A percentile compares a stretch with the other conserved stretches of the same genome.
Conservation (phyloP, 2,113 vertebrate genomes). For the Forbesichthys papilliferus region DNA sequence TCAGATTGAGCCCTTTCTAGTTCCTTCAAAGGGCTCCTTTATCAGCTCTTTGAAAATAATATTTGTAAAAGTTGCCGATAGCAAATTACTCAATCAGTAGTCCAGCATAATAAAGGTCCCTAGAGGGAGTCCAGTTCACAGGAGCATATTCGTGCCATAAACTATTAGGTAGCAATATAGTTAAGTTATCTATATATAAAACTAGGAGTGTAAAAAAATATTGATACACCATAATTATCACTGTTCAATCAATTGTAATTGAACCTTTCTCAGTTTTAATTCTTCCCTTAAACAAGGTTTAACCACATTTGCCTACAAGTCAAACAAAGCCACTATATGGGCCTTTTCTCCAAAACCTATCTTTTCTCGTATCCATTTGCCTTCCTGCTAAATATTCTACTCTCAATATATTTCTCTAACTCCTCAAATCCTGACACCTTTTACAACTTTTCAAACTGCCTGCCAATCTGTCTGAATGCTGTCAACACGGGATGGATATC, state of each 20-base stretch:
- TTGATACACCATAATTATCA: not conserved
- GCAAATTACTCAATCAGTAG: not conserved
- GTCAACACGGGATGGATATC: not conserved
- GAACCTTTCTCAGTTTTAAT: not conserved
- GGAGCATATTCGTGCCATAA: no score
- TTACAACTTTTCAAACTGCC: constrained; percentile 1
- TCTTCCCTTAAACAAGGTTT: no score
- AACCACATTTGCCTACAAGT: no score
- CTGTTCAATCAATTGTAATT: not conserved
- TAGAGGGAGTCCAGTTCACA: no score
- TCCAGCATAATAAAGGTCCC: no score
- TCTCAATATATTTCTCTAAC: no score
- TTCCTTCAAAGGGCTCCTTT: constrained; percentile 63
- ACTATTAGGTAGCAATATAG: no score
- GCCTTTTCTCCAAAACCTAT: no score
- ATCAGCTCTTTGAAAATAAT: constrained; percentile 55
- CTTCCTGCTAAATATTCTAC: no score
- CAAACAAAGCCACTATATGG: no score
- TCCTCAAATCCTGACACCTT: not conserved
- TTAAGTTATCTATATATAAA: not conserved
- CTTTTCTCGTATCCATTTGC: no score
- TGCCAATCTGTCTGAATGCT: not conserved
- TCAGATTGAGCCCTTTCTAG: constrained; percentile 36
- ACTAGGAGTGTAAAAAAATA: not conserved
- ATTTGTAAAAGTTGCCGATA: constrained; percentile 31